These are phyloP conservation scores for Cynopterus sphinx DNA, from an alignment of 2,797 vertebrate species.

Conservation along the genomic window DNA sequence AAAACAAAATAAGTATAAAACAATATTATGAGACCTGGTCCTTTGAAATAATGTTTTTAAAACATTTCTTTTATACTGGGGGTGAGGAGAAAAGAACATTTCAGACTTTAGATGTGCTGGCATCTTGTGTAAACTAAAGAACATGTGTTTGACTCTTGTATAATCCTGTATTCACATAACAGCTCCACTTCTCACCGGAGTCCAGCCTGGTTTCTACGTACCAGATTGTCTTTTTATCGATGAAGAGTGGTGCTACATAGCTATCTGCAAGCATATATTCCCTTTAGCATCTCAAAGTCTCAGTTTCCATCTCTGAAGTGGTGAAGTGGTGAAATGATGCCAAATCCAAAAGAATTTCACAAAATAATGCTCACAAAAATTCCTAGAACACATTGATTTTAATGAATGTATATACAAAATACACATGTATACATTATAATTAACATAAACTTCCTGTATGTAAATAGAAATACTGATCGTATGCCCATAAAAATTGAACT, in stretches of 20 bases:
- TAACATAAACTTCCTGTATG: constrained; percentile 64
- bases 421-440: constrained; percentile 50
- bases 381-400: background rate
- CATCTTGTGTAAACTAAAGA: background rate
- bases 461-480: constrained; percentile 69
- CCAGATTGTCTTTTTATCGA: background rate
- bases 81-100: background rate
- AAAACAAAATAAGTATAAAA: background rate
- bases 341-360: constrained; percentile 22
- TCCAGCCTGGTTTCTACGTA: background rate
- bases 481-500: constrained; percentile 3
- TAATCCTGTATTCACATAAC: background rate
- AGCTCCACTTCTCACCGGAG: background rate
- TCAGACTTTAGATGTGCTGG: background rate
- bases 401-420: constrained; percentile 43
- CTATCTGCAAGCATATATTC: background rate
- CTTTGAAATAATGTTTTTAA: background rate
- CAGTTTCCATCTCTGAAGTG: constrained; percentile 22
- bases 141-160: background rate
- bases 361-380: constrained; percentile 45
- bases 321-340: background rate
- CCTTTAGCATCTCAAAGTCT: background rate
- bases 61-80: background rate
- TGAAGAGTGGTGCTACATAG: background rate
- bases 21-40: background rate